These are phyloP conservation scores for Triops longicaudatus DNA, from an alignment of 1,140 invertebrate species.

Conservation along the genomic window DNA sequence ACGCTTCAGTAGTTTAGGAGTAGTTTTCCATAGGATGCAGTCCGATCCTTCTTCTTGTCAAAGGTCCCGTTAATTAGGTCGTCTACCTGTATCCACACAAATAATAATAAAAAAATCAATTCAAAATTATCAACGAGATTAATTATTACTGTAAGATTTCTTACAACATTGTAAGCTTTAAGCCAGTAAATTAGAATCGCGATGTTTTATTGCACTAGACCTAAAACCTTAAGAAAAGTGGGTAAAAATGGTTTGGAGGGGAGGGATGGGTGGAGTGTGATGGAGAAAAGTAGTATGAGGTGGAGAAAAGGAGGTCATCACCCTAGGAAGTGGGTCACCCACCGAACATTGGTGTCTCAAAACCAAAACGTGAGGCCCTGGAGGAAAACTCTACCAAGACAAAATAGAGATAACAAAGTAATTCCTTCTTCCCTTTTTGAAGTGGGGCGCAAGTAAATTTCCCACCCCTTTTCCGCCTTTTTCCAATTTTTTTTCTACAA, in stretches of 20 bases:
- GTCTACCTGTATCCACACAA: background rate
- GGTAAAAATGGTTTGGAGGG: background rate
- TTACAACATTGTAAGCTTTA: background rate
- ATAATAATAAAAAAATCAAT: background rate
- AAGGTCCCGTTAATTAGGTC: background rate
- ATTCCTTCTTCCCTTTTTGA: background rate
- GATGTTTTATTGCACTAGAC: background rate
- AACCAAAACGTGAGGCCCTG: constrained; percentile 10
- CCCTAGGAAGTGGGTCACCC: constrained; percentile 9
- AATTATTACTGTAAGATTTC: background rate
- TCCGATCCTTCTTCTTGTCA: background rate
- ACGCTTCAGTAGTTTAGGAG: background rate
- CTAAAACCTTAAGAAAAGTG: background rate
- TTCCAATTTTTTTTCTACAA: too few species aligned
- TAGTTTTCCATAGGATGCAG: background rate
- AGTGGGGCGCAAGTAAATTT: too few species aligned
- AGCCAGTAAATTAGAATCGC: constrained; percentile 1
- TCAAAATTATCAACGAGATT: background rate
- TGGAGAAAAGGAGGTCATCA: constrained; percentile 10
- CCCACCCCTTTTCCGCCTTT: too few species aligned
- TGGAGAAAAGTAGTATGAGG: constrained; percentile 1
- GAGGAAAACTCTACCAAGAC: background rate
- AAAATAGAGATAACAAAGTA: constrained; percentile 3
- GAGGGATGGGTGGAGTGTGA: background rate
- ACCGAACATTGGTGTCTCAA: constrained; percentile 8